Conservation (phyloP, 2,888 invertebrate genomes). For the Entomobrya proxima region DNA sequence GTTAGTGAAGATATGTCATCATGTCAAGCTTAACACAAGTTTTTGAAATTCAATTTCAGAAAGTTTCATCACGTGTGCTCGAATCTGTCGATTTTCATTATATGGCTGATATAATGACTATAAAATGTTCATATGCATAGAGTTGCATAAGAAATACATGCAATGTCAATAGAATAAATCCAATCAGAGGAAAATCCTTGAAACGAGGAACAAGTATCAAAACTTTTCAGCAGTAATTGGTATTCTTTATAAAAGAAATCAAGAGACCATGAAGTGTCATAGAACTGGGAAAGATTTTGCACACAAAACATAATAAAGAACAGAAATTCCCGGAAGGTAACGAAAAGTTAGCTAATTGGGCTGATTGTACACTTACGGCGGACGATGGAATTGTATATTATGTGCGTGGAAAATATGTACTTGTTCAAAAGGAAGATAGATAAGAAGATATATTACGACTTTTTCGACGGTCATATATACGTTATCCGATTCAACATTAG, state of each 20-base stretch:
- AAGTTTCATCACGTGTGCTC: too few species aligned
- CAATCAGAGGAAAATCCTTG: neutral
- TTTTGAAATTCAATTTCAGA: too few species aligned
- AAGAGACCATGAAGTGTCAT: slow-evolving; percentile 19
- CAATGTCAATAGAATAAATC: too few species aligned
- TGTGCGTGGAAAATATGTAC: neutral
- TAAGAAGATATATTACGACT: neutral
- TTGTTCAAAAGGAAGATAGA: neutral
- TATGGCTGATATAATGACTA: too few species aligned
- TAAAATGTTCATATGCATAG: too few species aligned
- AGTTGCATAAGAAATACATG: too few species aligned
- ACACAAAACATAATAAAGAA: neutral
- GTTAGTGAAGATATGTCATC: too few species aligned
- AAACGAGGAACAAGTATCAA: neutral
- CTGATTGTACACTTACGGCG: neutral
- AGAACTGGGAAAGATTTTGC: neutral
- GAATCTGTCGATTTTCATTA: too few species aligned
- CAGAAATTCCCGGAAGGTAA: slow-evolving; percentile 20
- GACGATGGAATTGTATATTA: neutral
- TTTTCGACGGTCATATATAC: too few species aligned
- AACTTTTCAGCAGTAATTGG: neutral
- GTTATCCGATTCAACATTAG: too few species aligned
- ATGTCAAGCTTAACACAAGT: too few species aligned
- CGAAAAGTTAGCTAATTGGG: slow-evolving; percentile 40
- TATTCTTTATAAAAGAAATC: slow-evolving; percentile 1